phyloP scores from a whole-genome alignment of 2,888 invertebrate species.

The Lasioglossum vierecki region DNA sequence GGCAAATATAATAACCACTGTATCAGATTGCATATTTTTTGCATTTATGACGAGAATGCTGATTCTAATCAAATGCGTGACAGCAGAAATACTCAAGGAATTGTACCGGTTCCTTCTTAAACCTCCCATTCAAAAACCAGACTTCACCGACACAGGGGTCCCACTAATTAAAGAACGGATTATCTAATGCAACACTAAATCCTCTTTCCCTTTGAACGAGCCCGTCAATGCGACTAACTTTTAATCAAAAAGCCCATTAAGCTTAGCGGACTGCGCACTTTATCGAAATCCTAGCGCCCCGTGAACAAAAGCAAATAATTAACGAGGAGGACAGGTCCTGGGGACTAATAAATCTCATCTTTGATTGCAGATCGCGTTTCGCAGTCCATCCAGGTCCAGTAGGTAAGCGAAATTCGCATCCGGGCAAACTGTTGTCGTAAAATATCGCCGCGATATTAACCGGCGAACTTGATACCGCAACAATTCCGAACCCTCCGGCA shows the following conservation, averaged over 20 bases:
- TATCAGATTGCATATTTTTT: too few species aligned
- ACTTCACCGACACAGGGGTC: not conserved
- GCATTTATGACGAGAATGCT: too few species aligned
- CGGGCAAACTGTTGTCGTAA: not conserved
- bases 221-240: not conserved
- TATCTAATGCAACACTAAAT: not conserved
- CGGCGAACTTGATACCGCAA: not conserved
- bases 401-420: slow-evolving; percentile 21
- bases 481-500: not conserved
- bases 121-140: not conserved
- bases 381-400: not conserved
- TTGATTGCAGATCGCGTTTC: slow-evolving; percentile 11
- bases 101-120: too few species aligned
- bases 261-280: not conserved
- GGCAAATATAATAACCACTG: too few species aligned
- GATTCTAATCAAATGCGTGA: too few species aligned
- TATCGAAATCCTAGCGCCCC: not conserved
- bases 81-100: too few species aligned
- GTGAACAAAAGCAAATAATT: not conserved
- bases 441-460: not conserved
- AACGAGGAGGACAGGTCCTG: not conserved
- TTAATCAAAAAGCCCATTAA: not conserved
- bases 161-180: not conserved
- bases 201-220: not conserved
- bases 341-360: slow-evolving; percentile 4